A percentile compares a stretch with the other conserved stretches of the same genome.
phyloP scores from a whole-genome alignment of 2,888 invertebrate species.

The Aphelenchoides bicaudatus region DNA sequence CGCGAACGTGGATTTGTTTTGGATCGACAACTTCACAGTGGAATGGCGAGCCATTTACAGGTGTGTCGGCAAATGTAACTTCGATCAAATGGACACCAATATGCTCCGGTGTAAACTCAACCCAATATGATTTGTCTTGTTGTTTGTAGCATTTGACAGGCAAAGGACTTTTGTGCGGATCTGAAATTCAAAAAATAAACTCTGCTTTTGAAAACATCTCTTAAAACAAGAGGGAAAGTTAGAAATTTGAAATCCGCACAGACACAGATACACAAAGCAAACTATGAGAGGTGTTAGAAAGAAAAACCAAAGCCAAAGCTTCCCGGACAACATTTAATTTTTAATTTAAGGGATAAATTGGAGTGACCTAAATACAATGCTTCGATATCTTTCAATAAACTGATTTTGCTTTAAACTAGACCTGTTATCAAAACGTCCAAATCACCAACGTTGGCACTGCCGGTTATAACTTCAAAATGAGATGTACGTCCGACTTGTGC shows the following conservation, averaged over 20 bases:
- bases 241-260: slow-evolving; percentile 19
- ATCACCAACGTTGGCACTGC: slow-evolving; percentile 51
- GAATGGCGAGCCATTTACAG: slow-evolving; percentile 87
- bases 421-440: slow-evolving; percentile 60
- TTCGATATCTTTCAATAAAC: not conserved
- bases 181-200: slow-evolving; percentile 48
- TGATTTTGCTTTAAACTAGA: slow-evolving; percentile 31
- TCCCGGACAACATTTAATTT: no score
- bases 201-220: not conserved
- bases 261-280: slow-evolving; percentile 12
- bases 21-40: slow-evolving; percentile 86
- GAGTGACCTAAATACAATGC: not conserved
- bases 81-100: slow-evolving; percentile 73
- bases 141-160: slow-evolving; percentile 92
- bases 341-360: not conserved
- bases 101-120: slow-evolving; percentile 71
- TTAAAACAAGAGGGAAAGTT: slow-evolving; percentile 14
- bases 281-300: slow-evolving; percentile 9
- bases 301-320: slow-evolving; percentile 2
- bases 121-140: slow-evolving; percentile 86
- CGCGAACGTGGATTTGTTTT: slow-evolving; percentile 43
- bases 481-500: slow-evolving; percentile 55
- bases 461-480: slow-evolving; percentile 58
- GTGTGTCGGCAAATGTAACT: slow-evolving; percentile 70
- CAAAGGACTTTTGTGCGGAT: slow-evolving; percentile 55